Evolutionary conservation across 2,888 invertebrate species (phyloP).

Genomic region (Tipula vernalis): DNA sequence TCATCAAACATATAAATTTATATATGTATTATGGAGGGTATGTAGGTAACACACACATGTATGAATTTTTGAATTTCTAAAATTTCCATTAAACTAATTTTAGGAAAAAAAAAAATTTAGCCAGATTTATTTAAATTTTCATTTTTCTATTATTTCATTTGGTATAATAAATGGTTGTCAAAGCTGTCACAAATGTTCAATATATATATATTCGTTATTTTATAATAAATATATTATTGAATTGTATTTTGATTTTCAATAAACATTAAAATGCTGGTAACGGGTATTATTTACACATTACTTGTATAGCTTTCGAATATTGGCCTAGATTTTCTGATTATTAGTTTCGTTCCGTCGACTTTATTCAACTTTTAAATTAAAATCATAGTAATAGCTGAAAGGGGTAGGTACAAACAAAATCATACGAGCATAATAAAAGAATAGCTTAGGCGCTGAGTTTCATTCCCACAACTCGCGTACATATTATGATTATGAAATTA

Average conservation of each 20-base stretch:
- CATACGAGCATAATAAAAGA: too few relatives aligned
- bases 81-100: background rate
- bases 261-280: background rate
- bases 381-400: too few relatives aligned
- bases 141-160: background rate
- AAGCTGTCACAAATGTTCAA: background rate
- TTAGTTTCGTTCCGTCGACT: background rate
- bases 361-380: too few relatives aligned
- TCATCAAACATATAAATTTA: background rate
- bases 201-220: background rate
- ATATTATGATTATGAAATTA: too few relatives aligned
- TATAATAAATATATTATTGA: background rate
- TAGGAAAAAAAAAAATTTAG: background rate
- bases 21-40: too few relatives aligned
- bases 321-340: background rate
- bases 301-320: background rate
- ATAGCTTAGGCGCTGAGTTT: too few relatives aligned
- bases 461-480: too few relatives aligned
- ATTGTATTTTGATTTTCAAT: background rate
- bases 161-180: background rate
- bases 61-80: background rate
- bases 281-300: background rate
- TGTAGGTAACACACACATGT: too few relatives aligned
- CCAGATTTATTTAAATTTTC: background rate
- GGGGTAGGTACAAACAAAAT: too few relatives aligned